Conservation (phyloP, 2,888 invertebrate genomes). For the Tipula unca region DNA sequence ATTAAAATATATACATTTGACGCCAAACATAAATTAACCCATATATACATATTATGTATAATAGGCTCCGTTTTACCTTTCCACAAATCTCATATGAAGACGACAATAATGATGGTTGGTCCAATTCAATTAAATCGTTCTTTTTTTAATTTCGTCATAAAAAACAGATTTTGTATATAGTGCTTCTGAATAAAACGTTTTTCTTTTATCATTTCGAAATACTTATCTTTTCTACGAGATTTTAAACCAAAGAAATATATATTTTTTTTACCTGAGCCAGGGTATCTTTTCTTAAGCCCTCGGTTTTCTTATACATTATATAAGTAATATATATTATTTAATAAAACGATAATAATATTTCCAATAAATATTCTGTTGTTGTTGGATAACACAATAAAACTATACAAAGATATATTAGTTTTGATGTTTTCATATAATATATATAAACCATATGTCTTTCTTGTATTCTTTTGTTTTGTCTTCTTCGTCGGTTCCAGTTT, state of each 20-base stretch:
- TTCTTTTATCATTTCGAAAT: neutral
- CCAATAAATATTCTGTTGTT: neutral
- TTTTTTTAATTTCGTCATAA: neutral
- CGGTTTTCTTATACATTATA: neutral
- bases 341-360: neutral
- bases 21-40: neutral
- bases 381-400: neutral
- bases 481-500: neutral
- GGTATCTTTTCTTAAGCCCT: neutral
- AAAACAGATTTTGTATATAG: neutral
- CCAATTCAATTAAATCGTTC: neutral
- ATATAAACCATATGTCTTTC: conserved; percentile 9
- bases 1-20: neutral
- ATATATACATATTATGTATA: too few relatives aligned
- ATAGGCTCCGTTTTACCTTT: neutral
- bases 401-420: neutral
- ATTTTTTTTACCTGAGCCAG: neutral
- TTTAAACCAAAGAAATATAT: neutral
- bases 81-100: neutral
- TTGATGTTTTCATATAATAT: neutral
- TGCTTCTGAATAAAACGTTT: neutral
- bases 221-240: neutral
- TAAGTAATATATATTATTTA: neutral
- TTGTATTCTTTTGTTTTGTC: neutral
- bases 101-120: neutral